These are phyloP conservation scores for Hirtodrosophila duncani DNA, from an alignment of 2,888 invertebrate species.

Conservation along the genomic window DNA sequence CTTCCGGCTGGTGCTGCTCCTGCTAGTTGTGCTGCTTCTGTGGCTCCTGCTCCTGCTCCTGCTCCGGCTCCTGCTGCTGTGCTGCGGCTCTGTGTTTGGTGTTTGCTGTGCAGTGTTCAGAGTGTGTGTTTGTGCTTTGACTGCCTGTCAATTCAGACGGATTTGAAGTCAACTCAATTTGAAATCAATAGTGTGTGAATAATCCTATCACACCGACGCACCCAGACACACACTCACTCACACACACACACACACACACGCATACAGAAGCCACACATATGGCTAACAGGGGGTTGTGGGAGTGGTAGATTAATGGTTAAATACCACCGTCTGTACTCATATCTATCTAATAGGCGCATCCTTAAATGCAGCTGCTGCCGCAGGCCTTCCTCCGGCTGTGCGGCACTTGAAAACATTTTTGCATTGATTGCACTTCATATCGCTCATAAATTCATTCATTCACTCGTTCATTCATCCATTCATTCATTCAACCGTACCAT, in stretches of 20 bases:
- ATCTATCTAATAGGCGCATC: too few relatives aligned
- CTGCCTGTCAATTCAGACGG: conserved; percentile 75
- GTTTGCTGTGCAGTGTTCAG: not conserved
- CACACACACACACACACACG: not conserved
- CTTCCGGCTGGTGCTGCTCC: conserved; percentile 53
- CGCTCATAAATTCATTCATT: conserved; percentile 41
- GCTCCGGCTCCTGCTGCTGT: too few relatives aligned
- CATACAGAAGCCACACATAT: not conserved
- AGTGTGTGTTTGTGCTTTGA: conserved; percentile 45
- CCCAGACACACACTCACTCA: conserved; percentile 30
- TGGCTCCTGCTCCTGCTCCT: too few relatives aligned
- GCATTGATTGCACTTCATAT: conserved; percentile 76
- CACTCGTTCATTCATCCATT: conserved; percentile 31
- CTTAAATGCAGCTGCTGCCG: conserved; percentile 49
- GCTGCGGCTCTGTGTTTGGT: too few relatives aligned
- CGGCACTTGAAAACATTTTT: conserved; percentile 69
- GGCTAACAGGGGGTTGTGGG: too few relatives aligned
- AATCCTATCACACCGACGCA: conserved; percentile 73
- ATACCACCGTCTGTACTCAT: too few relatives aligned
- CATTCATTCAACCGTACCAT: conserved; percentile 24
- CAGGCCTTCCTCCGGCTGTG: too few relatives aligned
- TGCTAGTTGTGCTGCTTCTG: too few relatives aligned
- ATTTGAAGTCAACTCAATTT: conserved; percentile 78
- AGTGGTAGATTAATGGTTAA: too few relatives aligned
- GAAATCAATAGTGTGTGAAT: conserved; percentile 79